These are phyloP conservation scores for Pelvicachromis taeniatus DNA, from an alignment of 2,113 vertebrate genomes.

Conservation along the genomic window DNA sequence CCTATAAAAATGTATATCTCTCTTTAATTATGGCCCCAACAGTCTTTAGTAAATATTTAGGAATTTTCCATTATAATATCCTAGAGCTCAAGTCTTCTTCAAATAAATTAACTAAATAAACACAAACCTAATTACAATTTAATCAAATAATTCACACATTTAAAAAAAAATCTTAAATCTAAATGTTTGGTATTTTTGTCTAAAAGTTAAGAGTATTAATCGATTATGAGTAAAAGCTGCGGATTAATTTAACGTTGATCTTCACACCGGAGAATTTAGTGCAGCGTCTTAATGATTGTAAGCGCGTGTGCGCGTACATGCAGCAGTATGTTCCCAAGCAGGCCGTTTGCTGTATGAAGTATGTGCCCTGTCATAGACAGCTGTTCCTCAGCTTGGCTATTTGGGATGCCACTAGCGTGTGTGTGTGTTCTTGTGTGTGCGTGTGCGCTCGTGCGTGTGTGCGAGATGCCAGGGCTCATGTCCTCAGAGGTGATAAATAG, in stretches of 20 bases:
- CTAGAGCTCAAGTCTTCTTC: neutral
- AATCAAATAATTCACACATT: neutral
- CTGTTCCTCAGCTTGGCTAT: slow-evolving; percentile 84
- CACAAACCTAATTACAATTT: neutral
- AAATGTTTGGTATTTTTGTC: neutral
- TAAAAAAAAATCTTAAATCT: no score
- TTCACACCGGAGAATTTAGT: neutral
- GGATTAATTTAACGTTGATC: neutral
- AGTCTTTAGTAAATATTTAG: neutral
- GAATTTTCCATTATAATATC: neutral
- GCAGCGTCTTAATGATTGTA: slow-evolving; percentile 4
- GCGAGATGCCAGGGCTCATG: slow-evolving; percentile 83
- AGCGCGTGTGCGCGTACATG: neutral
- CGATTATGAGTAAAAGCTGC: neutral
- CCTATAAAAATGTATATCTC: neutral
- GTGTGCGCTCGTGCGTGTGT: slow-evolving; percentile 9
- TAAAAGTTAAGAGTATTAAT: neutral
- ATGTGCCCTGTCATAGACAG: slow-evolving; percentile 82
- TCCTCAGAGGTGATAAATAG: slow-evolving; percentile 84
- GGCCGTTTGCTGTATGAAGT: slow-evolving; percentile 58
- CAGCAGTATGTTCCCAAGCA: neutral
- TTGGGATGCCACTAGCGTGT: slow-evolving; percentile 78
- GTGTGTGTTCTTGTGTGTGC: slow-evolving; percentile 13
- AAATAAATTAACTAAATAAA: neutral
- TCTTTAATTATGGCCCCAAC: neutral